Base-by-base conservation (phyloP, 2,797 vertebrate species). In the Siniperca obscura region DNA sequence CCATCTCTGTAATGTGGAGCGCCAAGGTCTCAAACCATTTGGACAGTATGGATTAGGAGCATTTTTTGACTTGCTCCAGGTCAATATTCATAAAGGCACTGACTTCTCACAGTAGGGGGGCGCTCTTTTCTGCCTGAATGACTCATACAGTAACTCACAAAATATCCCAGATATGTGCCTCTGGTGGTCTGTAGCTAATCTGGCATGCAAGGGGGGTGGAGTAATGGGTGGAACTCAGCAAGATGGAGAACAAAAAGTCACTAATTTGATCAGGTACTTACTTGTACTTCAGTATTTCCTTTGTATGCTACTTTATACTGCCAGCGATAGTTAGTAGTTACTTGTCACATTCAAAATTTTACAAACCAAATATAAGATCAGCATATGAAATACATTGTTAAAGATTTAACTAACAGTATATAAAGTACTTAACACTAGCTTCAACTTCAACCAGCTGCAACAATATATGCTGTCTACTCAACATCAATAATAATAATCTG, bases 1-100 rank as follows among this genome's bases (percentile, higher is more conserved):
- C 88, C 81, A 84, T 89, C 86, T 84, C 59, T 60, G 56, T 81
- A 79, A 86, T 82, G 80, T 71, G 22, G 46, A 78, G 70, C 10
- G 25, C 70, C 64, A 42, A 61, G 84, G 79, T 82, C 72, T 87
- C 44, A 75, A 57, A 57, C 50, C 69, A 62, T 69, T 77, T 72
- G n/a, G 69, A 44, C 62, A 21, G 21, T 21, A 67, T 53, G 65
- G 72, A 79, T 56, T 8, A 2, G 27, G 30, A 70, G 34, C 10
- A 2, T 44, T 44, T 72, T n/a, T 12, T 62, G 12, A 12, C n/a
- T 55, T 62, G 27, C 46, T 57, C 8, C 5, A 48, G 4, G 25
- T 80, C 56, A 73, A 62, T 80, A 66, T 74, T 61, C 10, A 73
- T 10, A 52, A 10, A 52, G 30, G 30, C 50, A n/a, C 17, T 22